phyloP scores from a whole-genome alignment of 2,113 vertebrate genomes.

The Corydoras maculifer region DNA sequence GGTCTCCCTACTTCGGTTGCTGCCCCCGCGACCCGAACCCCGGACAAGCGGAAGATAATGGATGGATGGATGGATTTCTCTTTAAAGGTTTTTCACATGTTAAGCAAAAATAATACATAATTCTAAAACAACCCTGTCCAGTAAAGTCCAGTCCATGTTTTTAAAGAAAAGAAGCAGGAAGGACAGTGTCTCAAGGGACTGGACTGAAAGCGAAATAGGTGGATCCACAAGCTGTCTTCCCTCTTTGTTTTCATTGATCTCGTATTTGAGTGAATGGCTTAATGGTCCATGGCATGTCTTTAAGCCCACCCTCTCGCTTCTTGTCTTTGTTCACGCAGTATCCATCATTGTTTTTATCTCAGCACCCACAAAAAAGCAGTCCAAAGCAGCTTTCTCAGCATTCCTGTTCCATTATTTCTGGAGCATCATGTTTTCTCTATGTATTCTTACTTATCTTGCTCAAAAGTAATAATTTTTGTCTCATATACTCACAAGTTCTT shows the following conservation, averaged over 20 bases:
- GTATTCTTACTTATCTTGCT: background rate
- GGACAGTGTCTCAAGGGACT: slow-evolving; percentile 14
- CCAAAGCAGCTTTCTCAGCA: background rate
- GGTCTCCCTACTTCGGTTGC: too few species aligned
- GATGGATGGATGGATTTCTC: too few species aligned
- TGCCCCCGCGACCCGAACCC: too few species aligned
- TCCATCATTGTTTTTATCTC: slow-evolving; percentile 32
- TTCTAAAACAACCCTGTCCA: slow-evolving; percentile 38
- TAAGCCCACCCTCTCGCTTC: background rate
- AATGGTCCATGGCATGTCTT: slow-evolving; percentile 25
- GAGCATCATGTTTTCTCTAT: background rate
- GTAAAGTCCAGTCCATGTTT: slow-evolving; percentile 14
- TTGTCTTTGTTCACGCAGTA: slow-evolving; percentile 33
- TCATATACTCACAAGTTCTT: background rate
- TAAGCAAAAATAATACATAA: too few species aligned
- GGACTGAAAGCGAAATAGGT: slow-evolving; percentile 8
- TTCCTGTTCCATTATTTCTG: background rate
- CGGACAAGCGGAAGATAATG: too few species aligned
- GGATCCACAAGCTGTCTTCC: slow-evolving; percentile 1
- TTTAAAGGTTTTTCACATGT: too few species aligned
- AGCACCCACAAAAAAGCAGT: slow-evolving; percentile 15
- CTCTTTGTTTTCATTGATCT: slow-evolving; percentile 38
- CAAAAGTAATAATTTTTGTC: background rate
- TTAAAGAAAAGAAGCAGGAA: slow-evolving; percentile 10
- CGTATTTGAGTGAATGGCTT: slow-evolving; percentile 20